Evolutionary conservation across 2,888 invertebrate species (phyloP).

Genomic region (Candidula unifasciata): DNA sequence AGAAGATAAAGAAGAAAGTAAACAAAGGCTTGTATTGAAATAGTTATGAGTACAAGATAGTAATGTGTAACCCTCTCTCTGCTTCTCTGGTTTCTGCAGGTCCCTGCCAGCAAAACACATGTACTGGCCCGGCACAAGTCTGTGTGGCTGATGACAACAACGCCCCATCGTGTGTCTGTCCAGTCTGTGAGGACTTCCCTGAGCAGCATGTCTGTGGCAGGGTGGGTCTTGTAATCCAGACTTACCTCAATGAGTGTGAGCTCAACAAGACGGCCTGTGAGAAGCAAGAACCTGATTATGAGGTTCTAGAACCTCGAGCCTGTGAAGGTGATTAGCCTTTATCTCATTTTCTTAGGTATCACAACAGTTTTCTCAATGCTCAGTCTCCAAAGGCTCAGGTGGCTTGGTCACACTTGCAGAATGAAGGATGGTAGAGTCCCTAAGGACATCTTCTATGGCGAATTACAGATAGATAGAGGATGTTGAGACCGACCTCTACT

Average conservation of each 20-base stretch:
- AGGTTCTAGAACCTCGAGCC: slow-evolving; percentile 42
- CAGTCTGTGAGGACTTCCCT: slow-evolving; percentile 16
- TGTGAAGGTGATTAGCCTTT: slow-evolving; percentile 52
- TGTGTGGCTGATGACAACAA: slow-evolving; percentile 38
- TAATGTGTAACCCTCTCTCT: background rate
- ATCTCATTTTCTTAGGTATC: background rate
- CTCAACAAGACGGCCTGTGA: slow-evolving; percentile 48
- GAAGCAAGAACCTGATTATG: slow-evolving; percentile 31
- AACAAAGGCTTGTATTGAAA: too few relatives aligned
- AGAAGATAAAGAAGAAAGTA: too few relatives aligned
- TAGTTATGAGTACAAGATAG: too few relatives aligned
- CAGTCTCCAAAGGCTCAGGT: too few relatives aligned
- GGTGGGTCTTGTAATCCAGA: slow-evolving; percentile 36
- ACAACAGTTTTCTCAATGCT: too few relatives aligned
- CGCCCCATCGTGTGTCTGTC: slow-evolving; percentile 34
- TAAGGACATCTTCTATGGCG: too few relatives aligned
- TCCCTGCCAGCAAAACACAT: slow-evolving; percentile 32
- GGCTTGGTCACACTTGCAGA: too few relatives aligned
- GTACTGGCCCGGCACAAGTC: slow-evolving; percentile 36
- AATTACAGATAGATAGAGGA: too few relatives aligned
- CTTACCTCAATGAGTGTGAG: slow-evolving; percentile 53
- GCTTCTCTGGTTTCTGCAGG: slow-evolving; percentile 1
- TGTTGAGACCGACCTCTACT: too few relatives aligned
- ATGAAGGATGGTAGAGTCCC: too few relatives aligned
- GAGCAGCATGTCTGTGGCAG: slow-evolving; percentile 40